Evolutionary conservation across 2,113 vertebrate genomes (phyloP).

Genomic region (Myiagra hebetior): DNA sequence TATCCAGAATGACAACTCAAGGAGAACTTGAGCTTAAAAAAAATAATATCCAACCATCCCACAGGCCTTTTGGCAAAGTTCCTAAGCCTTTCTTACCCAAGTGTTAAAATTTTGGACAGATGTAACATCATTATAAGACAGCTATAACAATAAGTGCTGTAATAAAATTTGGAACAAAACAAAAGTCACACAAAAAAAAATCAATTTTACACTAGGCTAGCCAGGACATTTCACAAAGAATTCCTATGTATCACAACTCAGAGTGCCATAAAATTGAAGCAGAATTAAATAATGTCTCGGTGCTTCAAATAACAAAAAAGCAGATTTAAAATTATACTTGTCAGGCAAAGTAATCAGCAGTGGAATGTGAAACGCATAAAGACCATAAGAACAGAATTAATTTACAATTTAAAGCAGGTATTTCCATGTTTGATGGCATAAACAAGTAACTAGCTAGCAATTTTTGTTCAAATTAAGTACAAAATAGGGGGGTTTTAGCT

Average conservation of each 20-base stretch:
- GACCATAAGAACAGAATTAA: not conserved
- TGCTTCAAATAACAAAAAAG: not conserved
- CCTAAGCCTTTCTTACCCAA: not conserved
- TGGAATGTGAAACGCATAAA: not conserved
- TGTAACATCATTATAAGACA: not conserved
- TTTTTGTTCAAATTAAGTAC: not conserved
- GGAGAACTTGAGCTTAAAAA: not conserved
- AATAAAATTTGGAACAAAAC: not conserved
- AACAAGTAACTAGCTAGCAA: not conserved
- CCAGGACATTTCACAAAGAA: not conserved
- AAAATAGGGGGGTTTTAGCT: not conserved
- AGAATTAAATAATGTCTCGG: not conserved
- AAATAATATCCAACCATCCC: not conserved
- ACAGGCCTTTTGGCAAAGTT: not conserved
- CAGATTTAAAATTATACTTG: not conserved
- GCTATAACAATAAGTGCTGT: not conserved
- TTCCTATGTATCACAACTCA: not conserved
- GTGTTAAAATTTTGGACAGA: not conserved
- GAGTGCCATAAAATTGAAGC: not conserved
- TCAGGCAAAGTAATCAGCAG: constrained; percentile 4
- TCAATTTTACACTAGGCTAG: not conserved
- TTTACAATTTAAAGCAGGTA: not conserved
- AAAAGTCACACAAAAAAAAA: not conserved
- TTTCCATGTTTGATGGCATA: not conserved
- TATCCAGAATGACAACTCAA: not conserved